A percentile compares a stretch with the other conserved stretches of the same genome.
Evolutionary conservation across 53 echinoderm and acorn worm species (phyloP).

Genomic region (Temnopleurus reevesii): DNA sequence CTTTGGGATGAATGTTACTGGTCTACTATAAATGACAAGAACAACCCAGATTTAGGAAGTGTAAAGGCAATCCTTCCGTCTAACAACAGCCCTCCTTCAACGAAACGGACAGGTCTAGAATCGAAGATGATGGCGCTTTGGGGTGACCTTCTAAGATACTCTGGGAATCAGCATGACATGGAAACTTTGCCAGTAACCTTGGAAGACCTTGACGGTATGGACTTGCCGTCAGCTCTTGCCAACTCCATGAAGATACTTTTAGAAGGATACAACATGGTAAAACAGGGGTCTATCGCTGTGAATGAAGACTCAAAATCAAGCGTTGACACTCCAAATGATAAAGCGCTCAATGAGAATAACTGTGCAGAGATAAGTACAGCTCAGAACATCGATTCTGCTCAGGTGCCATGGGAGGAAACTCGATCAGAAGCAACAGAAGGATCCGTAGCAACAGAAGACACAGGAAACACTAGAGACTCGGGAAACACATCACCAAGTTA

Average conservation of each 20-base stretch:
- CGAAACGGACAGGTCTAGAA: constrained; percentile 11
- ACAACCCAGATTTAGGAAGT: not conserved
- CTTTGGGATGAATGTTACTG: constrained; percentile 52
- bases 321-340: not conserved
- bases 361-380: not conserved
- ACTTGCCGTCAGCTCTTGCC: not conserved
- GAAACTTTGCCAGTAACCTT: not conserved
- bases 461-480: not conserved
- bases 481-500: not conserved
- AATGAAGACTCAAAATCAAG: constrained; percentile 2
- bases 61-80: not conserved
- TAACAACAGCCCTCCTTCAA: constrained; percentile 39
- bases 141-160: constrained; percentile 39
- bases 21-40: constrained; percentile 40
- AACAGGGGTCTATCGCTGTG: not conserved
- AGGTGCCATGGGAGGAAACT: not conserved
- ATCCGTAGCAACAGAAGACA: no score
- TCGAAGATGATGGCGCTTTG: constrained; percentile 40
- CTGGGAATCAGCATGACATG: not conserved
- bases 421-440: not conserved
- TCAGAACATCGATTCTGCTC: not conserved
- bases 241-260: constrained; percentile 43
- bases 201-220: constrained; percentile 29
- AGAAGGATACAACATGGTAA: constrained; percentile 31
- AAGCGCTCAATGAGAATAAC: constrained; percentile 9